A percentile compares a stretch with the other conserved stretches of the same genome.
phyloP scores from a whole-genome alignment of 2,113 vertebrate genomes.

The Amblyornis subalaris region DNA sequence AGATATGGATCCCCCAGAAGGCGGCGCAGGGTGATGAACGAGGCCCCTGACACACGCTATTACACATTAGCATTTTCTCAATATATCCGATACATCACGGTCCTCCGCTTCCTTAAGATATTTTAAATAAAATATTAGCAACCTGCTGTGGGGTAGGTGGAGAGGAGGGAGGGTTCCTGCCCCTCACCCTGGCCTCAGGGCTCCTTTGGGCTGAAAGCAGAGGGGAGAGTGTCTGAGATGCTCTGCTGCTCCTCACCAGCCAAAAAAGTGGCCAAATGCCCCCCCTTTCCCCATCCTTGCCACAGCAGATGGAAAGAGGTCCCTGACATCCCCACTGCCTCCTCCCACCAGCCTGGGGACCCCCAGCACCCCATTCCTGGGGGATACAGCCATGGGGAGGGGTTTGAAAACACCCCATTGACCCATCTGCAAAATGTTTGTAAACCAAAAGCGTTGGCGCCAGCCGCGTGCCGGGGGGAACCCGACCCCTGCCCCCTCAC shows the following conservation, averaged over 20 bases:
- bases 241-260: background rate
- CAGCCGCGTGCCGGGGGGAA: constrained; percentile 5
- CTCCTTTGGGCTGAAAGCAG: background rate
- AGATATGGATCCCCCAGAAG: constrained; percentile 80
- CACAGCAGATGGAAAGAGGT: background rate
- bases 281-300: background rate
- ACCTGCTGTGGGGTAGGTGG: background rate
- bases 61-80: constrained; percentile 79
- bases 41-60: constrained; percentile 73
- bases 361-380: background rate
- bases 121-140: constrained; percentile 73
- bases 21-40: constrained; percentile 72
- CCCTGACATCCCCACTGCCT: background rate
- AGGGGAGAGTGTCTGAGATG: background rate
- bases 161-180: background rate
- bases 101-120: constrained; percentile 55
- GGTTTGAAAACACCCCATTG: constrained; percentile 38
- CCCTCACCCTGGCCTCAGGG: background rate
- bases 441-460: constrained; percentile 70
- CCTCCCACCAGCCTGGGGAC: background rate
- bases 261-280: background rate
- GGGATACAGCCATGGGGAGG: background rate
- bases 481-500: background rate
- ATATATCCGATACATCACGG: constrained; percentile 71
- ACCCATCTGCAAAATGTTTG: constrained; percentile 72